Evolutionary conservation across 1,140 invertebrate genomes (phyloP).

Genomic region (Sesamia nonagrioides): DNA sequence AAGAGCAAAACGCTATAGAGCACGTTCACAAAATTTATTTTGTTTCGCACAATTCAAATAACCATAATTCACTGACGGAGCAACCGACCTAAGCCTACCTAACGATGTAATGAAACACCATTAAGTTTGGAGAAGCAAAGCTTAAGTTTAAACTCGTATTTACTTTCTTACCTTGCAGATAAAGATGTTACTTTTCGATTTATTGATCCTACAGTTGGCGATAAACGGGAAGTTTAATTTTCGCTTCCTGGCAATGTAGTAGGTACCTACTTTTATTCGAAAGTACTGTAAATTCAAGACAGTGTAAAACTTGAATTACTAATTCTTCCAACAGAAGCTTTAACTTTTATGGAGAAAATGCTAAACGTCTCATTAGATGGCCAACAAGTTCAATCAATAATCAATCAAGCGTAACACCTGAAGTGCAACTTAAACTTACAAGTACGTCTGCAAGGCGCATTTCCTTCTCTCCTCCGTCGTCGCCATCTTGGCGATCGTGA

Average conservation of each 20-base stretch:
- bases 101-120: constrained; percentile 86
- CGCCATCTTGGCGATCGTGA: constrained; percentile 75
- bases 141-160: constrained; percentile 80
- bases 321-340: neutral
- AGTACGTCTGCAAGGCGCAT: constrained; percentile 58
- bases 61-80: constrained; percentile 82
- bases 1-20: constrained; percentile 86
- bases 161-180: constrained; percentile 76
- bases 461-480: constrained; percentile 48
- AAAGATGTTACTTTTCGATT: constrained; percentile 84
- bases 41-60: constrained; percentile 88
- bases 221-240: constrained; percentile 66
- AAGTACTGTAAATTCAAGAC: neutral
- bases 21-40: constrained; percentile 88
- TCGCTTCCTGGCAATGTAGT: neutral
- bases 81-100: constrained; percentile 83
- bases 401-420: constrained; percentile 57
- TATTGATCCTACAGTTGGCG: constrained; percentile 72
- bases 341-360: constrained; percentile 14
- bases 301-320: neutral
- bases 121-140: constrained; percentile 80
- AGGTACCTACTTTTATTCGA: constrained; percentile 9
- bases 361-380: constrained; percentile 24
- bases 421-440: constrained; percentile 54
- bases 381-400: constrained; percentile 48